Conservation (phyloP, 2,113 vertebrate species). For the Podarcis raffonei region DNA sequence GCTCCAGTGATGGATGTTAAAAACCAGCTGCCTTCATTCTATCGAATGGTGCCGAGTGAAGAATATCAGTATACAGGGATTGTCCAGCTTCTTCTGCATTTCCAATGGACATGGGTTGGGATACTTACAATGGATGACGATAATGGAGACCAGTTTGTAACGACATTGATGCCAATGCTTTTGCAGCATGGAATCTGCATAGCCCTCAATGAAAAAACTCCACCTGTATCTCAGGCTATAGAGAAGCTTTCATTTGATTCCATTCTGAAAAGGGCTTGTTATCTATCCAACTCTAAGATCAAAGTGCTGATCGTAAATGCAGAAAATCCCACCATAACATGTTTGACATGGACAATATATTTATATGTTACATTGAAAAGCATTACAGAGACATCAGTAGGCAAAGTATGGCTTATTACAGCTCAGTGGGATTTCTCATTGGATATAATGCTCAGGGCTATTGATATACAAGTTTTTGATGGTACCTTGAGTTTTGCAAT, state of each 20-base stretch:
- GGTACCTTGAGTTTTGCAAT: background rate
- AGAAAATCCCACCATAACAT: background rate
- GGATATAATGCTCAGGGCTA: background rate
- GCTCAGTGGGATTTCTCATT: background rate
- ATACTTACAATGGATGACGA: background rate
- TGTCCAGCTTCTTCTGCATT: background rate
- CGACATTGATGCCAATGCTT: background rate
- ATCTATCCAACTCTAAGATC: background rate
- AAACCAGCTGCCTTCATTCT: background rate
- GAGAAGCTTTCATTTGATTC: background rate
- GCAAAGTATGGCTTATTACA: conserved; percentile 11
- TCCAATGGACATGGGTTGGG: background rate
- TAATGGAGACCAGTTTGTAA: background rate
- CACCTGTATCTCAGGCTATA: background rate
- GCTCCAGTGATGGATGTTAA: background rate
- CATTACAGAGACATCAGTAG: background rate
- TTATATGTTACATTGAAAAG: background rate
- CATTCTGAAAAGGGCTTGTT: background rate
- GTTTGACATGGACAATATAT: background rate
- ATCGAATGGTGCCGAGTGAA: background rate
- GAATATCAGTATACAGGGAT: background rate
- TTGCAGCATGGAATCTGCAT: background rate
- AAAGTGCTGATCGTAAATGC: background rate
- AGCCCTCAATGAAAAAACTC: background rate
- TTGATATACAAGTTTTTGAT: background rate